phyloP scores from a whole-genome alignment of 2,113 vertebrate species.

The Scolopax mira region DNA sequence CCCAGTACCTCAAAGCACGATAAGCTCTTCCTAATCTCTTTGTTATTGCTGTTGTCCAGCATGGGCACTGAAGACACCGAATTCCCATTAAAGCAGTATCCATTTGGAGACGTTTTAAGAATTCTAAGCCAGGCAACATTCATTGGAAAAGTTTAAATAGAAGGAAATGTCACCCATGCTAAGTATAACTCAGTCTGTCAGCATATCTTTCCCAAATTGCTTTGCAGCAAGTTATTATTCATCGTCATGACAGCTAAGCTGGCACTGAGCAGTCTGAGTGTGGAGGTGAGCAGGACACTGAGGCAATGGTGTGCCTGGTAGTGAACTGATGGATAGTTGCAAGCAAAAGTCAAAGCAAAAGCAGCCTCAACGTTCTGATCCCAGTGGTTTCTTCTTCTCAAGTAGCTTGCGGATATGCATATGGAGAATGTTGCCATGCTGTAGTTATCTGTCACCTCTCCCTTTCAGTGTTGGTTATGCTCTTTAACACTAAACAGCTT shows the following conservation, averaged over 20 bases:
- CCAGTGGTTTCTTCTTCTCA: not conserved
- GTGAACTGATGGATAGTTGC: not conserved
- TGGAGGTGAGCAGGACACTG: not conserved
- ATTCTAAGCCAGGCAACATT: not conserved
- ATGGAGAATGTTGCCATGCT: not conserved
- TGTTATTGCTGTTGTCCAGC: not conserved
- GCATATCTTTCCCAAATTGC: not conserved
- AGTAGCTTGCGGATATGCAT: not conserved
- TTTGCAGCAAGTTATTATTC: not conserved
- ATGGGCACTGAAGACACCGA: not conserved
- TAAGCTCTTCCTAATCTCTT: not conserved
- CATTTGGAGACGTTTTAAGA: not conserved
- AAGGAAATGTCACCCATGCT: not conserved
- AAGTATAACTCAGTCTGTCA: not conserved
- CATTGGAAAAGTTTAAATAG: not conserved
- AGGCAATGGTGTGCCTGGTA: not conserved
- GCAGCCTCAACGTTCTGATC: not conserved
- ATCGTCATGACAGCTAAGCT: not conserved
- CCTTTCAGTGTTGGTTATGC: not conserved
- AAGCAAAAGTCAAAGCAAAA: not conserved
- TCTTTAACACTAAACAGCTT: not conserved
- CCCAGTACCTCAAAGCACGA: not conserved
- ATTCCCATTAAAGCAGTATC: not conserved
- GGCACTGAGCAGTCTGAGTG: not conserved
- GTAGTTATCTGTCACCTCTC: not conserved